Base-by-base conservation (phyloP, 92 coral and sea anemone species). In the Actinernus sp. region DNA sequence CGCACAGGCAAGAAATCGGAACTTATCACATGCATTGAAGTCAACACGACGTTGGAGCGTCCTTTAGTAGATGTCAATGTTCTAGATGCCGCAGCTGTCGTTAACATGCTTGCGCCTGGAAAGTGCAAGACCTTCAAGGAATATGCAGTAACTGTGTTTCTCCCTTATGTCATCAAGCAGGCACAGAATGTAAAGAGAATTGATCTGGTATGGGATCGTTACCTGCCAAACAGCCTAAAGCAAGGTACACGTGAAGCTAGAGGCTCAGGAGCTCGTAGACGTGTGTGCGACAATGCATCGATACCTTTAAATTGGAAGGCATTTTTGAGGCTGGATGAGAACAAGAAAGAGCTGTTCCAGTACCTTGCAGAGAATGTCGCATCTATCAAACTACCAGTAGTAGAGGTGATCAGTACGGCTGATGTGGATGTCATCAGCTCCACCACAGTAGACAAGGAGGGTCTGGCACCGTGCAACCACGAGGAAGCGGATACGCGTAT, bases 21-120 rank as follows among this genome's bases (percentile, higher is more conserved):
- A 14, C 31, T 68, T 7, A 9, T 70, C 19, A 16, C 17, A 14
- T 59, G 70, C 26, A 13, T 79, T 28, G 49, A 27, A 26, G 67
- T 37, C 3, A 54, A 68, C 23, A 21, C 64, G 31, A 50, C 29
- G 13, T 8, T 6, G 34, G 40, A 48, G 48, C 23, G 70, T 30
- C 88, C 76, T 54, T 41, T 30, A 1, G 84, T 83, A 32, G 82
- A 77, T 58, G 79, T 58, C n/a, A 53, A 38, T 22, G 58, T 83
- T 33, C 18, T 83, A 14, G 79, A 83, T 54, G 90, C 72, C 7
- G 90, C 80, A 0, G 85, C 74, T 1, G 11, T 68, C 19, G 74
- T 75, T 31, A 65, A 81, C 29, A 73, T 81, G 88, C 34, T 64
- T 51, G 49, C 75, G 14, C 82, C 82, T 45, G 68, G 55, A 18